Evolutionary conservation across 2,888 invertebrate genomes (phyloP), one percentile per base, ranked within the genome.

Genomic region (Pachymerium ferrugineum): DNA sequence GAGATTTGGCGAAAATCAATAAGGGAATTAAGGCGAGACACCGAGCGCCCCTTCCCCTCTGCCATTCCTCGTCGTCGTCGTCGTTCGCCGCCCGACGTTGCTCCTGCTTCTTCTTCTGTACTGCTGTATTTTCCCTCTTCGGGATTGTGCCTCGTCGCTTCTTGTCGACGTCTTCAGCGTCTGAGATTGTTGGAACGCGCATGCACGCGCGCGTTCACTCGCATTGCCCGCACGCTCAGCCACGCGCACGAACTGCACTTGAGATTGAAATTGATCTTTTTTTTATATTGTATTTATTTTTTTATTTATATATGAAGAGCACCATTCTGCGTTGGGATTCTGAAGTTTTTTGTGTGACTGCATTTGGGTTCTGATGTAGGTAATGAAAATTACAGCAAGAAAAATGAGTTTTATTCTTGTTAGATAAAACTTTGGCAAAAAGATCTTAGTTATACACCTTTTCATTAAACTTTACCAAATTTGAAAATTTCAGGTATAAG

Each of bases 1-100:
- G 74, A 75, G 75, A 75, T 75, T 75, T 75, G 74, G 75, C 19
- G 69, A 69, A 75, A 75, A 75, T 75, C 75, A 75, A 75, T 75
- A 75, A 74, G 74, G 74, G 75, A 68, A 75, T 75, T 75, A 75
- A 72, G 75, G 74, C 74, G 42, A 38, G 70, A 74, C 42, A 33
- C 68, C 54, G 31, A 62, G 62, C 28, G 30, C 42, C 73, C 62
- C 38, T 47, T n/a, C 30, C 54, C 72, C 31, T 28, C 29, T 28
- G 3, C 68, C 29, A 10, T 28, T 28, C 68, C n/a, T 30, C 31
- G 33, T 33, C 30, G 70, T 22, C 10, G 31, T 69, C 71, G 38
- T 28, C 28, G 62, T 62, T 62, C 62, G 62, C n/a, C 31, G 31
- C n/a, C 16, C 69, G 19, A 6, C 30, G 30, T 16, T 22, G 28